Base-by-base conservation (phyloP, 2,113 vertebrate genomes). In the Megaceryle torquata region DNA sequence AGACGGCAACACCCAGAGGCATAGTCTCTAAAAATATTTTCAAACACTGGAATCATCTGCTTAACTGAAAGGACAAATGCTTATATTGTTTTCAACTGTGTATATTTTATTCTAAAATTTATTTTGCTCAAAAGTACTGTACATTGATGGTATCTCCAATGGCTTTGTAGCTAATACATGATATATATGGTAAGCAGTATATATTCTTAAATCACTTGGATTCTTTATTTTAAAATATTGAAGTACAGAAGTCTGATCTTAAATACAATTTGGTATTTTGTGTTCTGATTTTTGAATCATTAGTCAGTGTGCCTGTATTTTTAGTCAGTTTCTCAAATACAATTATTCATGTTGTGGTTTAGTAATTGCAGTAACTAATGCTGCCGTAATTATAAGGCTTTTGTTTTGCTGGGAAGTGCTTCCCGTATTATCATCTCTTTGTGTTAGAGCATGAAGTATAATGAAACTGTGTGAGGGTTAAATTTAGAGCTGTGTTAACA, bases 281-380 rank as follows among this genome's bases (percentile, higher is more conserved):
- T 77, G 60, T 63, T 91, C 53, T 70, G 56, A 46, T n/a, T 91
- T 94, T 86, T 71, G 75, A 61, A 65, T 93, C 53, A 28, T 63
- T 48, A 39, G 54, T 48, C 85, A 63, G 17, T 11, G 25, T 86
- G 35, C 46, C n/a, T 67, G 56, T 63, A 71, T 79, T 95, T 96
- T 89, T 83, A 74, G 74, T 61, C 85, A 89, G 68, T 86, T 90
- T 93, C 88, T 93, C 53, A 39, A 91, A 91, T 68, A 85, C 88
- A 94, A 26, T 96, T 96, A 91, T 84, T 96, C 85, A 33, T 95
- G 86, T 92, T 97, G 95, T 89, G 86, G 86, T 86, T 88, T 82
- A 82, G 89, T 94, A 94, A 93, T 97, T 96, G 79, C 78, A 94
- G 82, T 92, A 95, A 89, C 82, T 63, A 89, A 90, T 54, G 31